Base-by-base conservation (phyloP, 37 sponge, comb jelly and placozoan genomes). In the Crambe crambe region DNA sequence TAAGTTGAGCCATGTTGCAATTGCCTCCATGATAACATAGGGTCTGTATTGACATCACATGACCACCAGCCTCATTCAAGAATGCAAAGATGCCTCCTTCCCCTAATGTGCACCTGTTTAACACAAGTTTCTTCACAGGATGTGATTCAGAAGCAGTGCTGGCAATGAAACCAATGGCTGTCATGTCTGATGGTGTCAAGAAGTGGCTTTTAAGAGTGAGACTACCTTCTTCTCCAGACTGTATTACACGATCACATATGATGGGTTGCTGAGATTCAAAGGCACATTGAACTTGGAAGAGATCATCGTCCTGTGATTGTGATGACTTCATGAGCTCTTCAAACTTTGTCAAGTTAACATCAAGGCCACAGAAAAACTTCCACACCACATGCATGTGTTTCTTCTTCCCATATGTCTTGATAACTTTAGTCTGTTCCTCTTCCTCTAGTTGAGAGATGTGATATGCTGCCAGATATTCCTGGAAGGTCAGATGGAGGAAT, bases 401-500 rank as follows among this genome's bases (percentile, higher is more conserved):
- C 36, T 61, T 25, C 22, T 17, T 31, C 0, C 72, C 81, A 32
- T 74, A 58, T 34, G 15, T 22, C 0, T 1, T 9, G 10, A 22
- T 22, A n/a, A 86, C 73, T 56, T 68, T 57, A 30, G 25, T 20
- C 29, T 74, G 37, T 25, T 27, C 23, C 15, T 43, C 27, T 4
- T 35, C 40, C 18, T 36, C 44, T 21, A 54, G 39, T 23, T 43
- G 10, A 43, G 37, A 21, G 8, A 80, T 17, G 44, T 86, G 69
- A 40, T 29, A 86, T 22, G 87, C 87, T 38, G 81, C 75, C 9
- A 86, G 76, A 47, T 78, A 86, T 54, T 86, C 87, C 56, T 86
- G 87, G 37, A 75, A 25, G 34, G 87, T 86, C 22, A 80, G 73
- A 66, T 86, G 87, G 0, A 80, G 61, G 44, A 80, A 86, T 36